Percentiles rank a stretch among this genome's conserved stretches.
Evolutionary conservation across 2,888 invertebrate species (phyloP).

Genomic region (Buathra laborator): DNA sequence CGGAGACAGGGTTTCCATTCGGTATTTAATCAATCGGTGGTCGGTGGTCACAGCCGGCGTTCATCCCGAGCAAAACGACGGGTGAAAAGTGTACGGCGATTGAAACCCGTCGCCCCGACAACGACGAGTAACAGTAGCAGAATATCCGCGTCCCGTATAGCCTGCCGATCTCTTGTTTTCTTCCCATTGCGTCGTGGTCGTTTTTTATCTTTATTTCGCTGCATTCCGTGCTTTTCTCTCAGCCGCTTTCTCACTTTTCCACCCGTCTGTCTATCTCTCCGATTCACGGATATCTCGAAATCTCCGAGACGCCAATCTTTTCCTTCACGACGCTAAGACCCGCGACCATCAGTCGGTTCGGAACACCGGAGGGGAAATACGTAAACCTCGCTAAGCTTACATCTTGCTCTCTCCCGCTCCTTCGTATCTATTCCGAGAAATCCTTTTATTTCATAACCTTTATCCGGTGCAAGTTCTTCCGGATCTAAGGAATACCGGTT

Average conservation of each 20-base stretch:
- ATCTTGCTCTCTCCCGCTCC: neutral
- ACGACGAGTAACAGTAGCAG: conserved; percentile 9
- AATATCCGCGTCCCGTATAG: conserved; percentile 1
- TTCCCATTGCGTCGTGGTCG: neutral
- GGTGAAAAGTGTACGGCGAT: conserved; percentile 56
- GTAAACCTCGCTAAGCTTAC: neutral
- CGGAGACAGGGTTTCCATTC: conserved; percentile 29
- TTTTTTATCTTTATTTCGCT: conserved; percentile 42
- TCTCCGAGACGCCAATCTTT: conserved; percentile 36
- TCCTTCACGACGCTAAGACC: conserved; percentile 4
- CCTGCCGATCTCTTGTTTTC: conserved; percentile 24
- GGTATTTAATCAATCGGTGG: conserved; percentile 62
- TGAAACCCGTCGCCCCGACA: conserved; percentile 44
- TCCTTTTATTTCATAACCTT: conserved; percentile 11
- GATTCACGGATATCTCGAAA: conserved; percentile 11
- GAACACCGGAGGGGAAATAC: conserved; percentile 7
- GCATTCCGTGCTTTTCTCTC: conserved; percentile 22
- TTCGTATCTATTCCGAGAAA: neutral
- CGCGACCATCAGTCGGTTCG: neutral
- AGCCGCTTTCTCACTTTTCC: conserved; percentile 12
- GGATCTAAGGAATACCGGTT: neutral
- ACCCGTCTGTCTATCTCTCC: conserved; percentile 1
- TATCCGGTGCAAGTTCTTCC: conserved; percentile 1
- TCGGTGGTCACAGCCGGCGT: conserved; percentile 37
- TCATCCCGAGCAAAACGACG: conserved; percentile 35